phyloP scores from a whole-genome alignment of 2,797 vertebrate genomes.

The Masticophis lateralis region DNA sequence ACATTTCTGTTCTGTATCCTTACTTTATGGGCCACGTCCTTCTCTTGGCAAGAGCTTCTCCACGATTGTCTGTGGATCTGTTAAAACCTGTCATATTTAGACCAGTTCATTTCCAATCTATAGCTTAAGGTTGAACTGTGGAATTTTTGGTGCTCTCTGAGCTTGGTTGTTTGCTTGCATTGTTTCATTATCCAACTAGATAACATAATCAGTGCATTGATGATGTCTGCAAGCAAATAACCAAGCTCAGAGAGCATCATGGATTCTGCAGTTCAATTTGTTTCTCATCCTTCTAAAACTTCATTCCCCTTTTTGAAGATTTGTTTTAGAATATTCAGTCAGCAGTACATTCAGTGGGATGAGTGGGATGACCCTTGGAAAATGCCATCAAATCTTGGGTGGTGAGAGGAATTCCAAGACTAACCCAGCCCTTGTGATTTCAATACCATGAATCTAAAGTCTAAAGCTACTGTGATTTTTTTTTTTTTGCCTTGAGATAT shows the following conservation, averaged over 20 bases:
- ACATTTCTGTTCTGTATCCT: not conserved
- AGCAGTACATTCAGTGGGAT: constrained; percentile 38
- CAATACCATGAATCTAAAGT: too few relatives aligned
- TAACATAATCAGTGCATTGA: not conserved
- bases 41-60: not conserved
- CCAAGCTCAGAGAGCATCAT: not conserved
- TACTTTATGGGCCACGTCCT: not conserved
- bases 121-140: not conserved
- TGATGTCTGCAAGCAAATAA: not conserved
- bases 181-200: not conserved
- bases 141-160: not conserved
- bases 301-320: constrained; percentile 15
- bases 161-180: not conserved
- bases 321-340: constrained; percentile 34
- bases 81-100: not conserved
- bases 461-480: constrained; percentile 26
- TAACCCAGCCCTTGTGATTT: not conserved
- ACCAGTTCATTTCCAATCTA: not conserved
- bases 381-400: not conserved
- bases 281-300: constrained; percentile 43
- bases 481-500: constrained; percentile 1
- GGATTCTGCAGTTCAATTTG: not conserved
- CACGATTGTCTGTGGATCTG: too few relatives aligned
- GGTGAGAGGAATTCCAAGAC: not conserved
- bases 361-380: constrained; percentile 40